Conservation (phyloP, 2,888 invertebrate genomes). For the Thysanoteuthis rhombus region DNA sequence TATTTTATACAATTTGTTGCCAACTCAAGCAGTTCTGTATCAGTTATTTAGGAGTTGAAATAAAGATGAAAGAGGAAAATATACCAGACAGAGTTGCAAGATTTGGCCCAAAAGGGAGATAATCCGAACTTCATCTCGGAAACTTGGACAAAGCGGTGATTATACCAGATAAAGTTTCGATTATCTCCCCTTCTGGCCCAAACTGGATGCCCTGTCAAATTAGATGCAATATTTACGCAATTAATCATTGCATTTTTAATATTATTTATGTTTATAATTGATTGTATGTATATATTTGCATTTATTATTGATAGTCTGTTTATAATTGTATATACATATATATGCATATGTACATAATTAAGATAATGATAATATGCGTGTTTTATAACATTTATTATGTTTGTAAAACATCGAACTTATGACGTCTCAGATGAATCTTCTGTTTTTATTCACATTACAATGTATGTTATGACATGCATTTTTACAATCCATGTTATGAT, state of each 20-base stretch:
- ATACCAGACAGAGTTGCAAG: too few relatives aligned
- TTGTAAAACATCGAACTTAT: background rate
- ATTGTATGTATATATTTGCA: conserved; percentile 13
- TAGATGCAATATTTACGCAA: background rate
- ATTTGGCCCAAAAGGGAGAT: too few relatives aligned
- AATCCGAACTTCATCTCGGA: too few relatives aligned
- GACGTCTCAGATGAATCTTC: background rate
- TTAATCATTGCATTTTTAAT: background rate
- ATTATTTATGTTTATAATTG: background rate
- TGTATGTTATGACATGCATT: background rate
- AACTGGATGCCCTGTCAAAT: too few relatives aligned
- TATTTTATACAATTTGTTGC: background rate
- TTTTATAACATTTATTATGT: too few relatives aligned
- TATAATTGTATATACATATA: background rate
- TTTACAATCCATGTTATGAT: background rate
- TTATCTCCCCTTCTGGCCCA: too few relatives aligned
- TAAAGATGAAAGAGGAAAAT: background rate
- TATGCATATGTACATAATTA: background rate
- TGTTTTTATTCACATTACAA: background rate
- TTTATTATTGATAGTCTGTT: background rate
- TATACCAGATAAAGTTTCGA: too few relatives aligned
- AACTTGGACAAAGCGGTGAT: too few relatives aligned
- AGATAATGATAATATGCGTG: background rate
- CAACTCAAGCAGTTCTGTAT: background rate
- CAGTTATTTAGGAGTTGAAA: background rate